phyloP scores from a whole-genome alignment of 2,113 vertebrate species.

The Pseudopodoces humilis region DNA sequence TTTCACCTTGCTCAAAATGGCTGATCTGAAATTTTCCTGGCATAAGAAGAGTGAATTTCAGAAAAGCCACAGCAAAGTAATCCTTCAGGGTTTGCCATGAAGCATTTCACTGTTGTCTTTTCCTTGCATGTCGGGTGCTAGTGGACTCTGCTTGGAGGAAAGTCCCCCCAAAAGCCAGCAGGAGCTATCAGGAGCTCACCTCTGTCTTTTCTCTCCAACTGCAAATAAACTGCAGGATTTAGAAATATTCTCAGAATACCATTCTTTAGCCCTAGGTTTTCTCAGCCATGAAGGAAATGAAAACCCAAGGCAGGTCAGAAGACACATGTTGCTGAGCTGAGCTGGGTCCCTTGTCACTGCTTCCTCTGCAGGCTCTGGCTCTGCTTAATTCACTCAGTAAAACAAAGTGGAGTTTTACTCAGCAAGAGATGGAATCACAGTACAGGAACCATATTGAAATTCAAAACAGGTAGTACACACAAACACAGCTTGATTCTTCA shows the following conservation, averaged over 20 bases:
- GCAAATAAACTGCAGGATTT: not conserved
- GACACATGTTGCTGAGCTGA: not conserved
- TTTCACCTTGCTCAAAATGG: not conserved
- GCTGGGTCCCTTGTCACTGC: not conserved
- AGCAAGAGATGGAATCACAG: not conserved
- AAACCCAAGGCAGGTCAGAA: not conserved
- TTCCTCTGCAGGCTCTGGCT: not conserved
- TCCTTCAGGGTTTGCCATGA: not conserved
- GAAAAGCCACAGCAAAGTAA: not conserved
- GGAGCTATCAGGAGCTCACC: not conserved
- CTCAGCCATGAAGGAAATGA: not conserved
- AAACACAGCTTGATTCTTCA: not conserved
- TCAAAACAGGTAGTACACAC: not conserved
- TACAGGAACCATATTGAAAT: not conserved
- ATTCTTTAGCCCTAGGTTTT: not conserved
- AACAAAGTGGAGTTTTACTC: not conserved
- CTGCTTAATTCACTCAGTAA: not conserved
- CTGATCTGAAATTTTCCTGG: not conserved
- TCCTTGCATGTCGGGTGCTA: not conserved
- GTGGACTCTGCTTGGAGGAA: not conserved
- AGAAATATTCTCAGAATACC: not conserved
- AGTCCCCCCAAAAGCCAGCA: not conserved
- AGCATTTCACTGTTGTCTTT: not conserved
- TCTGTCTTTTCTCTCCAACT: not conserved
- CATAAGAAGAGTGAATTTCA: not conserved